A percentile compares a stretch with the other conserved stretches of the same genome.
These are phyloP conservation scores for Plutomurus gul DNA, from an alignment of 1,140 invertebrate genomes.

Conservation along the genomic window DNA sequence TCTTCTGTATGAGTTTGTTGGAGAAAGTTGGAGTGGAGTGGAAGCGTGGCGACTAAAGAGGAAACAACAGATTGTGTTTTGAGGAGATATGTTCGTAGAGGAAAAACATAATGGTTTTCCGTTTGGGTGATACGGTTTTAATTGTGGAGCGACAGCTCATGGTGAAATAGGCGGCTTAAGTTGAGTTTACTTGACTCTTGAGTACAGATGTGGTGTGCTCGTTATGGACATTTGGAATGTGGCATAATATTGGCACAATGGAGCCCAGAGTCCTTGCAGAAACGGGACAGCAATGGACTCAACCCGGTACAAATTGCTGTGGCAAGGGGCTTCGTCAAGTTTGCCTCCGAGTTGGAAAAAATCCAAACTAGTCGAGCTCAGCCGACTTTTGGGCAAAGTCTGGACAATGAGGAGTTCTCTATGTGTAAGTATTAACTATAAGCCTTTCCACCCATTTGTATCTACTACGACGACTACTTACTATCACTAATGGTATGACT, in stretches of 20 bases:
- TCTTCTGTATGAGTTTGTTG: background rate
- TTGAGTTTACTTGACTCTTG: conserved; percentile 13
- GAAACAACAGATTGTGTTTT: conserved; percentile 29
- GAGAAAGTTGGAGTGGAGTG: conserved; percentile 16
- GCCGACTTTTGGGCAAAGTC: background rate
- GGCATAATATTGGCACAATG: conserved; percentile 53
- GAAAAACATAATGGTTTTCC: conserved; percentile 29
- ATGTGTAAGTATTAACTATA: conserved; percentile 43
- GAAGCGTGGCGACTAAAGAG: conserved; percentile 1
- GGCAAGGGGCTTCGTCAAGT: conserved; percentile 47
- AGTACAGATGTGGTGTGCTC: conserved; percentile 52
- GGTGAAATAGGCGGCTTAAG: background rate
- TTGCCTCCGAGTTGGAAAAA: conserved; percentile 53
- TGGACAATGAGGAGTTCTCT: conserved; percentile 47
- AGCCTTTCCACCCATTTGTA: background rate
- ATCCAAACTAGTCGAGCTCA: conserved; percentile 43
- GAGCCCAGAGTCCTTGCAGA: conserved; percentile 49
- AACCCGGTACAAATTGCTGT: conserved; percentile 49
- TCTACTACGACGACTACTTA: too few relatives aligned
- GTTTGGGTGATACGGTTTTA: conserved; percentile 26
- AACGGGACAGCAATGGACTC: conserved; percentile 49
- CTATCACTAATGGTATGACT: background rate
- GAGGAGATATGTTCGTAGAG: conserved; percentile 16
- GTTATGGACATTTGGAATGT: conserved; percentile 54
- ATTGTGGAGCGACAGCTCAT: conserved; percentile 24